Percentiles rank a stretch among this genome's conserved stretches.
These are phyloP conservation scores for Odontothrips loti DNA, from an alignment of 2,888 invertebrate genomes.

Conservation along the genomic window DNA sequence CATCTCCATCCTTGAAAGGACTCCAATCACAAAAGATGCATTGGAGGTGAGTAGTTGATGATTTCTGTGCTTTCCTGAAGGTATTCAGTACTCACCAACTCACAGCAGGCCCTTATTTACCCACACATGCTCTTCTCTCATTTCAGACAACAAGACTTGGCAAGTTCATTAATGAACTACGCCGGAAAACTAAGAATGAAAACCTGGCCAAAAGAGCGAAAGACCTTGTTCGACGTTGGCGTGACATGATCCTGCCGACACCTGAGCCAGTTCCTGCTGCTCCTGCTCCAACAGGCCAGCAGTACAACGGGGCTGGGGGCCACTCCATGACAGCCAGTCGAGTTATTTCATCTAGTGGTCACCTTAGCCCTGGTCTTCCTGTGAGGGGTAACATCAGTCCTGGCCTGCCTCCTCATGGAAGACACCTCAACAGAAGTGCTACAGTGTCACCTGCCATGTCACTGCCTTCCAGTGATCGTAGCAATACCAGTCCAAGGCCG, in stretches of 20 bases:
- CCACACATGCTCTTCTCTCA: conserved; percentile 28
- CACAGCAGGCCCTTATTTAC: not conserved
- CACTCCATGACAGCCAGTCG: not conserved
- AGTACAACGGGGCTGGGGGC: conserved; percentile 32
- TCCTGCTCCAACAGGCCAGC: conserved; percentile 33
- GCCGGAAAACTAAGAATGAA: conserved; percentile 79
- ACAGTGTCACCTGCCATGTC: conserved; percentile 46
- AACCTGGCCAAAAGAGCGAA: conserved; percentile 84
- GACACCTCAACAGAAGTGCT: not conserved
- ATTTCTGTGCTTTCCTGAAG: not conserved
- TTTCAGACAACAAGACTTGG: conserved; percentile 87
- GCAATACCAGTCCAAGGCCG: conserved; percentile 27
- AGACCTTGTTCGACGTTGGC: conserved; percentile 87
- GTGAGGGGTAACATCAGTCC: conserved; percentile 29
- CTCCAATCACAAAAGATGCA: conserved; percentile 84
- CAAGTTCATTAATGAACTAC: conserved; percentile 85
- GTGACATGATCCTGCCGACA: conserved; percentile 72
- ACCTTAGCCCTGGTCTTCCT: conserved; percentile 11
- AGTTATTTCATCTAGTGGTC: not conserved
- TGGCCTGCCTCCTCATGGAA: conserved; percentile 29
- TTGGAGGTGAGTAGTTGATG: conserved; percentile 64
- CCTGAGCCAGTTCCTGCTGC: conserved; percentile 36
- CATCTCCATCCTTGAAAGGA: conserved; percentile 86
- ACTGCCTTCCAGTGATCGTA: conserved; percentile 44
- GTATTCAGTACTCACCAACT: not conserved